Evolutionary conservation across 1,140 invertebrate species (phyloP), one percentile per base, ranked within the genome.

Genomic region (Coelopa frigida): DNA sequence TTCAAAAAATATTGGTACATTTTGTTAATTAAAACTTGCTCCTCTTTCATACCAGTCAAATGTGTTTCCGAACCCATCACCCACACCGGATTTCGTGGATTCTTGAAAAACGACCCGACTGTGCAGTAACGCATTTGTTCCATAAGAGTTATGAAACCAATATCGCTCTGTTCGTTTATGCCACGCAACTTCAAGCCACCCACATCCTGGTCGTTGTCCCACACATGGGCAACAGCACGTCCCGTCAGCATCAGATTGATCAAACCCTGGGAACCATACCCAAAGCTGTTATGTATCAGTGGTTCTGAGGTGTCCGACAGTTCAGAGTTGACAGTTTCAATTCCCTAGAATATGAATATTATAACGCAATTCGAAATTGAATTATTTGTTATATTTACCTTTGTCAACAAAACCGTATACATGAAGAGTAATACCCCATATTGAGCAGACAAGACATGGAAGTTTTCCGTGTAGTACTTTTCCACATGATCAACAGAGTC

Each of bases 181-280:
- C 93, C 93, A 51, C 80, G 75, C 45, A 96, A 73, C 65, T 84
- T 85, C 24, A 94, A 72, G 31, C 91, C 92, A 42, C 86, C 89
- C 18, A 94, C 80, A 68, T 94, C 87, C 75, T 94, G 89, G 57
- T 89, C 87, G 70, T 93, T 83, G 73, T 96, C 91, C 88, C 89
- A 97, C n/a, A 96, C 90, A 72, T 97, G 86, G 12, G 85, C 83
- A 6, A 93, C 89, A 21, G 91, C 91, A 61, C 83, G 76, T 10
- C 92, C 92, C 32, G 90, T 94, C 44, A 97, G 78, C 80, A 96
- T 87, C 40, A 97, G 72, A 73, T 97, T 97, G 32, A 95, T 95
- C 21, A 97, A 77, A 65, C 84, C 85, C 68, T 97, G 93, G 61
- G 87, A 92, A 20, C 91, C 92, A 73, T 95, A 93, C 18, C 92